Evolutionary conservation across 92 coral and sea anemone species (phyloP), one percentile per base, ranked within the genome.

Genomic region (Scolanthus callimorphus): DNA sequence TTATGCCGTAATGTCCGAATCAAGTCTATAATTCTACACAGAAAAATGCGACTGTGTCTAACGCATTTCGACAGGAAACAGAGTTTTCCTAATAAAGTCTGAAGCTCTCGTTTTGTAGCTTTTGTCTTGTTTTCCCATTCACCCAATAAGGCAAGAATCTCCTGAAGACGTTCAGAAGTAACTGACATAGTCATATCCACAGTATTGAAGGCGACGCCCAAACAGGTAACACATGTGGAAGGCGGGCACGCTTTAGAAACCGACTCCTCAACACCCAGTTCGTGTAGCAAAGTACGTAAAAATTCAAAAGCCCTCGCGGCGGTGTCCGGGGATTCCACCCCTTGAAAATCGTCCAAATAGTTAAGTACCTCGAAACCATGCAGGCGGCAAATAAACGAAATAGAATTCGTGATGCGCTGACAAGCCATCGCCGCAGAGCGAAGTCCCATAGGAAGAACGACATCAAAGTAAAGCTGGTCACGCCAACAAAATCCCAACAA

Each of bases 191-290:
- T 2, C 34, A 55, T 11, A 1, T 15, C 23, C 34, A 23, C 39
- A 2, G 61, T 55, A 39, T 55, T 11, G 2, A 55, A 55, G 13
- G 22, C 37, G 2, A 55, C 61, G 39, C 61, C 61, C 27, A 55
- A 38, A 28, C 30, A 55, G 1, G 27, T 22, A 17, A 23, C n/a
- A 2, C 19, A 1, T 2, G 62, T 6, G 13, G 66, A 15, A 11
- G 62, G 62, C 38, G 62, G 62, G 29, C 62, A 56, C 12, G 62
- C 31, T 41, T 56, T 56, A 13, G 51, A 27, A 26, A 31, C 20
- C 17, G 62, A 56, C 22, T 56, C 62, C 37, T 56, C 39, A 15
- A 2, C 39, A 8, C 62, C 62, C 39, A 56, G 62, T 2, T 17
- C 38, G n/a, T 38, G 15, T 56, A 29, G 29, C 8, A 56, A 25